Percentiles rank a stretch among this genome's conserved stretches.
These are phyloP conservation scores for Drosophila eugracilis DNA, from an alignment of 1,140 invertebrate genomes.

Conservation along the genomic window DNA sequence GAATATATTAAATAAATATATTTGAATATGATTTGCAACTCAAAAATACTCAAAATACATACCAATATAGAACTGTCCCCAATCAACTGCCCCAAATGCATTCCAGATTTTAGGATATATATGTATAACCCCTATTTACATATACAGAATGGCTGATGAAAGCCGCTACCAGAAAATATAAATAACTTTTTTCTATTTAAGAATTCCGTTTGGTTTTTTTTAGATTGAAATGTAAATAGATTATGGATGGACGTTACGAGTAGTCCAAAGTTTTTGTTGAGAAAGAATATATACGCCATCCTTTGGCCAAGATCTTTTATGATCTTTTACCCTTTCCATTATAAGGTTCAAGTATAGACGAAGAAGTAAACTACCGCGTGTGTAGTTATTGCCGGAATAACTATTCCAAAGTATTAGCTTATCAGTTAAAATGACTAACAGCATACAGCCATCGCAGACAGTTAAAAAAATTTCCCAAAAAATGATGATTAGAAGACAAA, in stretches of 20 bases:
- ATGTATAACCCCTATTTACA: not conserved
- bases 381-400: no score
- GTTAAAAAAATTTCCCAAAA: no score
- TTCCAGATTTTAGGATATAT: not conserved
- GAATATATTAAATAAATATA: not conserved
- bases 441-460: no score
- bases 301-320: no score
- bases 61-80: not conserved
- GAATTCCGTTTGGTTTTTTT: not conserved
- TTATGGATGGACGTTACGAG: no score
- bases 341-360: no score
- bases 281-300: not conserved
- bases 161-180: not conserved
- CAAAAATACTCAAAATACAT: not conserved
- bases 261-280: not conserved
- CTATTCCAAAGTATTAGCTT: no score
- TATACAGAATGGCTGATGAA: conserved; percentile 7
- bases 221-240: not conserved
- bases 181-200: conserved; percentile 2
- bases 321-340: no score
- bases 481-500: no score
- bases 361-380: no score
- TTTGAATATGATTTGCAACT: not conserved
- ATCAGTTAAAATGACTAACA: no score
- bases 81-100: not conserved